Evolutionary conservation across 1,140 invertebrate species (phyloP), one percentile per base, ranked within the genome.

Genomic region (Euura lappo): DNA sequence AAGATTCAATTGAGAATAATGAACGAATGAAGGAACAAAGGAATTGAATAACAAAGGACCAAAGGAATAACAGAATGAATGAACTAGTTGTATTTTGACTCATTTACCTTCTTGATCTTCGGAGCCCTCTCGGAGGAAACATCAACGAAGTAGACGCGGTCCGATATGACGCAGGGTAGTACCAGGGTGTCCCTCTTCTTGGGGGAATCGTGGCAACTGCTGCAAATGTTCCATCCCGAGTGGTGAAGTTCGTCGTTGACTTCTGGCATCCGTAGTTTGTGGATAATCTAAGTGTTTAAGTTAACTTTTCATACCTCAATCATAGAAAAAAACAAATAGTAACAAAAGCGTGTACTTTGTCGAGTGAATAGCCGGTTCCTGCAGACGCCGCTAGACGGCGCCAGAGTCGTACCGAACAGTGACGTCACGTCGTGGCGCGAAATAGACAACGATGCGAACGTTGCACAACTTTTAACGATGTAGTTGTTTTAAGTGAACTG

Each of bases 201-300:
- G 0, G 89, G 87, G 0, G 88, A 79, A 75, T 93, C 92, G 83
- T 93, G 89, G 84, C 97, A 98, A 86, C 96, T 97, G 76, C 96
- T 97, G 83, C 98, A 99, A 6, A 96, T 91, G 83, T 99, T 99
- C 97, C 97, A 99, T 0, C 97, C 98, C 13, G 92, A 94, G 83
- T 99, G 98, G 84, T 99, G 98, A 0, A 99, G 83, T 85, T 99
- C 98, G 82, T 99, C 96, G 2, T 93, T 94, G 4, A 90, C 81
- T 71, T 94, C 85, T n/a, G 92, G 92, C 80, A 97, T 94, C 73
- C 92, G 89, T 0, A 96, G 89, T 68, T 96, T 93, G 82, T 96
- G 93, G 69, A 99, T 94, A 3, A 99, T 94, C 97, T 99, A 1
- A 28, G 28, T 28, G 28, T 28, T 28, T 1, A 28, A 28, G 80